Evolutionary conservation across 2,113 vertebrate genomes (phyloP), one percentile per base, ranked within the genome.

Genomic region (Nicator chloris): DNA sequence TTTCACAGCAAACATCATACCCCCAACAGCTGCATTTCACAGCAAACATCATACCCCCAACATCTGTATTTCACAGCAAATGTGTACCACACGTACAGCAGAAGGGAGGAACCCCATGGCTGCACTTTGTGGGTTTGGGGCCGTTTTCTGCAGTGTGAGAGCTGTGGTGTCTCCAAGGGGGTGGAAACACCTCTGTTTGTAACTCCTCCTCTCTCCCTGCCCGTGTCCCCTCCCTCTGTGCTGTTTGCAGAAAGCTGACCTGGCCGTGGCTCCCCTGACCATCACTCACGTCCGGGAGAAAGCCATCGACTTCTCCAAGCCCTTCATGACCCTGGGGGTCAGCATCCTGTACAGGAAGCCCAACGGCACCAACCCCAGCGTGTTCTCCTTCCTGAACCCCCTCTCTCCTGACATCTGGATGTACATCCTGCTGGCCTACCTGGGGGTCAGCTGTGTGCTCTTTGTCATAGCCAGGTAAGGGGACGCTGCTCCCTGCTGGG

Each of bases 381-480:
- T 99, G 93, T 99, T 99, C 98, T 99, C 99, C 96, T 99, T 99
- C 97, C 99, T 99, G 79, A 99, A 99, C 94, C 99, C 99, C 8
- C 98, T 99, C 92, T 99, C 99, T 59, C 99, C 99, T 0, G 99
- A 99, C 96, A 99, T 99, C 92, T 99, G 99, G 99, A 99, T 99
- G 98, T 99, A 99, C 95, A 99, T 99, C 92, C 98, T 99, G 6
- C 98, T 99, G 2, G 99, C 99, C 72, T 99, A 99, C 97, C 98
- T 99, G 73, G 99, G 99, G 4, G 99, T 99, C 95, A 99, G 99
- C 98, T 99, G 99, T 35, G 99, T 99, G 90, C 98, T 99, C 23
- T 99, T 99, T 87, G 99, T 99, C 97, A 99, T 99, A 47, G 99
- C 99, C 97, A 99, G 99, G 99, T 99, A 98, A 98, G 97, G 60